phyloP scores from a whole-genome alignment of 2,113 vertebrate species.

The Sporophila hypoxantha region DNA sequence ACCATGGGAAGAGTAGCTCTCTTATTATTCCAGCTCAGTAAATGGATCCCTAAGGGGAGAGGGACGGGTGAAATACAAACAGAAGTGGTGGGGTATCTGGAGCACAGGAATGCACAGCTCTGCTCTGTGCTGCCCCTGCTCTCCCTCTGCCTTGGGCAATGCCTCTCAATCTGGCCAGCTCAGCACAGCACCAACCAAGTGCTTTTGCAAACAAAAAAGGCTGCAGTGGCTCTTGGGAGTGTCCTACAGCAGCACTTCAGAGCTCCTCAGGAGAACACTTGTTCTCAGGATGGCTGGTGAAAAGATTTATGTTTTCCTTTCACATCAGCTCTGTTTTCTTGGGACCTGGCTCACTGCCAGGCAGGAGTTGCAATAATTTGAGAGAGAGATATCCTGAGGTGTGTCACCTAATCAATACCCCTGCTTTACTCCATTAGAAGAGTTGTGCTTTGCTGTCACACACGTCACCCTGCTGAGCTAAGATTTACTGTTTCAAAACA shows the following conservation, averaged over 20 bases:
- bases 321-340: neutral
- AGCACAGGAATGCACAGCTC: neutral
- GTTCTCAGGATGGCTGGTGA: neutral
- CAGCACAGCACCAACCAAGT: neutral
- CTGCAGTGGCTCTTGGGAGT: neutral
- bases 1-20: neutral
- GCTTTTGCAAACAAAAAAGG: neutral
- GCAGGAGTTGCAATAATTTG: neutral
- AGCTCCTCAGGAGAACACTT: neutral
- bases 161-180: neutral
- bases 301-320: neutral
- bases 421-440: neutral
- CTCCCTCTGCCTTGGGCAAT: neutral
- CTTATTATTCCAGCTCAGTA: neutral
- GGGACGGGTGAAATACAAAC: neutral
- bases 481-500: neutral
- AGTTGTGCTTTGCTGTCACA: neutral
- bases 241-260: neutral
- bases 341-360: neutral
- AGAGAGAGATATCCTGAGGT: neutral
- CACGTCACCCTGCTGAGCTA: rapidly evolving
- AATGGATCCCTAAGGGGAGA: neutral
- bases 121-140: neutral
- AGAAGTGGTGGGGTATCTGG: neutral
- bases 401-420: neutral